Evolutionary conservation across 2,888 invertebrate species (phyloP).

Genomic region (Aquatica leii): DNA sequence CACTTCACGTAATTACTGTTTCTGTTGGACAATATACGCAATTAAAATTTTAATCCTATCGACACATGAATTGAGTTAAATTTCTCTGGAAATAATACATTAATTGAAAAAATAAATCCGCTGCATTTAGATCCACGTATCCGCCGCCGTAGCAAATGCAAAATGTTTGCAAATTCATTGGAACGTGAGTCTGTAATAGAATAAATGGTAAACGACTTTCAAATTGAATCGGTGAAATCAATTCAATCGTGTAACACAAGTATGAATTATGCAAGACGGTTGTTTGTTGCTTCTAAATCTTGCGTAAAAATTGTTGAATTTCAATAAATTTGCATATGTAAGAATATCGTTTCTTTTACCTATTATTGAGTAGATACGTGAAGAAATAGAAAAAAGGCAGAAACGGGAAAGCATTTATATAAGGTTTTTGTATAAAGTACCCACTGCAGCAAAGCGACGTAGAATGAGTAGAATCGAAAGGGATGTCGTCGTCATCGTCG

Average conservation of each 20-base stretch:
- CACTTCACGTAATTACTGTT: too few species aligned
- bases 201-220: conserved; percentile 44
- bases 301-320: conserved; percentile 27
- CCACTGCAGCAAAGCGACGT: conserved; percentile 45
- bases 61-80: too few species aligned
- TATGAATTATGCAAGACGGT: conserved; percentile 42
- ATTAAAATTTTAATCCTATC: too few species aligned
- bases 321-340: conserved; percentile 27
- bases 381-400: conserved; percentile 12
- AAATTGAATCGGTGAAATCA: conserved; percentile 42
- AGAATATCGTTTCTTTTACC: conserved; percentile 17
- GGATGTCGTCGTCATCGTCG: conserved; percentile 33
- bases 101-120: too few species aligned
- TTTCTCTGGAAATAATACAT: too few species aligned
- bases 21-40: too few species aligned
- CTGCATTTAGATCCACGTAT: conserved; percentile 4
- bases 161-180: conserved; percentile 41
- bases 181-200: conserved; percentile 37
- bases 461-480: conserved; percentile 44
- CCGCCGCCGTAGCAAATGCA: conserved; percentile 27
- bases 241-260: conserved; percentile 42
- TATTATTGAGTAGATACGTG: conserved; percentile 15
- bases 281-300: conserved; percentile 30
- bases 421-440: conserved; percentile 21
- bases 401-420: conserved; percentile 21